phyloP scores from a whole-genome alignment of 1,140 invertebrate species.

The Thaumetopoea pityocampa region DNA sequence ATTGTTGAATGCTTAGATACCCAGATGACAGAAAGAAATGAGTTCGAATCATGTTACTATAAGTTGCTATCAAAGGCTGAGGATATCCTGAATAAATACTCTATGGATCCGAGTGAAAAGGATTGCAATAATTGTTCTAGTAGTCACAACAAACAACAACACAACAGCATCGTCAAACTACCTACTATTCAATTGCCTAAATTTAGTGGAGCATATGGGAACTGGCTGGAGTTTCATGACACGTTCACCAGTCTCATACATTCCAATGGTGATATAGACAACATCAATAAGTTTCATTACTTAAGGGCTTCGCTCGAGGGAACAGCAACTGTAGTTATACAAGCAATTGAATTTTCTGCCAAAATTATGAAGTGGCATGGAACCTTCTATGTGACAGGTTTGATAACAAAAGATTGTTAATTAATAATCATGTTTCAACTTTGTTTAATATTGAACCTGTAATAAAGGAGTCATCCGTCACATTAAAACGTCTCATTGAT shows the following conservation, averaged over 20 bases:
- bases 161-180: neutral
- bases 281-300: constrained; percentile 7
- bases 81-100: neutral
- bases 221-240: constrained; percentile 9
- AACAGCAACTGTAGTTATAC: constrained; percentile 6
- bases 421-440: constrained; percentile 8
- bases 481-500: constrained; percentile 8
- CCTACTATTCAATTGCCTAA: constrained; percentile 7
- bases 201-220: constrained; percentile 1
- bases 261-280: constrained; percentile 4
- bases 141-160: neutral
- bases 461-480: neutral
- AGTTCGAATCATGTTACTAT: constrained; percentile 3
- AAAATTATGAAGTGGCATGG: constrained; percentile 4
- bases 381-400: constrained; percentile 4
- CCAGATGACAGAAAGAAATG: neutral
- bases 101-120: neutral
- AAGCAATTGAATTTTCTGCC: constrained; percentile 7
- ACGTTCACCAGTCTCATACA: constrained; percentile 8
- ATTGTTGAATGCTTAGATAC: neutral
- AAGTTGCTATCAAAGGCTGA: neutral
- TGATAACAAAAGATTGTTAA: constrained; percentile 9
- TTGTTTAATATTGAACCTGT: constrained; percentile 2
- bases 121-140: neutral
- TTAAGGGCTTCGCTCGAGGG: constrained; percentile 5